These are phyloP conservation scores for Bombus superbus DNA, from an alignment of 1,140 invertebrate genomes.

Conservation along the genomic window DNA sequence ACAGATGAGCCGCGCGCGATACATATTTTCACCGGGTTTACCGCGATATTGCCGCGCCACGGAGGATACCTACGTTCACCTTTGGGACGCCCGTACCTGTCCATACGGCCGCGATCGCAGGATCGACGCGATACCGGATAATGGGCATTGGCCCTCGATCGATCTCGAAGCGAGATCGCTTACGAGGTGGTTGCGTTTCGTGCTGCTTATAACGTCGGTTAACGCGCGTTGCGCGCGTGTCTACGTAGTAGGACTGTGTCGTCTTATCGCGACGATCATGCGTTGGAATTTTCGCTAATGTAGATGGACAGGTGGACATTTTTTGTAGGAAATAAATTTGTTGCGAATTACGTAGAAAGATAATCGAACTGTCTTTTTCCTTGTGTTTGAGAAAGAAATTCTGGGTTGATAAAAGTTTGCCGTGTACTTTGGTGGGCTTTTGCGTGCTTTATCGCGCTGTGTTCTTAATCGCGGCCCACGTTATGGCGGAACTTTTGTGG, in stretches of 20 bases:
- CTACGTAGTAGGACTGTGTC: too few species aligned
- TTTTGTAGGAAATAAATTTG: not conserved
- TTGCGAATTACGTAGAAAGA: too few species aligned
- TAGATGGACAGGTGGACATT: not conserved
- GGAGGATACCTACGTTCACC: constrained; percentile 50
- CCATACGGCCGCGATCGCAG: not conserved
- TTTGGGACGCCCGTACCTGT: constrained; percentile 28
- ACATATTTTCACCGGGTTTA: constrained; percentile 68
- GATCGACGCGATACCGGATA: constrained; percentile 13
- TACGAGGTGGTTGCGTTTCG: not conserved
- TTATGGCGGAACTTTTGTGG: too few species aligned
- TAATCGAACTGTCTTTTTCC: not conserved
- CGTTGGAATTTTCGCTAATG: not conserved
- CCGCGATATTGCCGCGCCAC: constrained; percentile 62
- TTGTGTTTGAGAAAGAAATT: too few species aligned
- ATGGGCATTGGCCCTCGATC: not conserved
- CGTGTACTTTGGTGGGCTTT: too few species aligned
- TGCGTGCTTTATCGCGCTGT: too few species aligned
- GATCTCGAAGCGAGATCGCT: not conserved
- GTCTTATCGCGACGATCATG: not conserved
- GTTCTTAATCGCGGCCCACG: too few species aligned
- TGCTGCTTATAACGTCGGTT: not conserved
- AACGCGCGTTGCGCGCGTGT: not conserved
- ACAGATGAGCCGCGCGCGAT: constrained; percentile 61
- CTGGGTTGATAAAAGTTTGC: too few species aligned